Evolutionary conservation across 2,888 invertebrate genomes (phyloP), one percentile per base, ranked within the genome.

Genomic region (Rosalia funebris): DNA sequence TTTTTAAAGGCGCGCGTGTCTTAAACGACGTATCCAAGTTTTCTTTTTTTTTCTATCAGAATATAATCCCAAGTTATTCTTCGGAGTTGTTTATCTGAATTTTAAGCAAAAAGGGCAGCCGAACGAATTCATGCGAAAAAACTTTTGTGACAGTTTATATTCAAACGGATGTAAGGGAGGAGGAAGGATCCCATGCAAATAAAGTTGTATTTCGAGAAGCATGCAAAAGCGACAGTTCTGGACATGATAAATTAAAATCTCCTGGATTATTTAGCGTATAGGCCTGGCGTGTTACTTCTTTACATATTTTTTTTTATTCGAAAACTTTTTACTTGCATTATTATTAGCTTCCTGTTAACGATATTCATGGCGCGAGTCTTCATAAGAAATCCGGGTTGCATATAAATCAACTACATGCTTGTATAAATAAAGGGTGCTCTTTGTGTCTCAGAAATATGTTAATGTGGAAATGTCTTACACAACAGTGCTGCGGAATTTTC

Each of bases 161-260:
- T 65, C 62, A 55, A 60, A 60, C 54, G 57, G 57, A 60, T 62
- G 60, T 62, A 57, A 54, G 55, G 46, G 60, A 37, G 54, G n/a
- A 41, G 46, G 47, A 41, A 55, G 58, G 61, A 57, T 62, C 58
- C 46, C 63, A 66, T 65, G 67, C 66, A 63, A 67, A 68, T 66
- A 63, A 62, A 67, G 57, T 66, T 59, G 59, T 65, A 34, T 34
- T 52, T 65, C 62, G 52, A 57, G 46, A 63, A 37, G 56, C 60
- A 37, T 58, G 67, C 63, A 68, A 70, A 60, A 55, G 61, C 37
- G 55, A 60, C 70, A 64, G 63, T 61, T 68, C 58, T 66, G 65
- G 62, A 66, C 62, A 66, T 68, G 67, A 69, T 68, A 66, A 68
- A 71, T 69, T 69, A 66, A 66, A 68, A 68, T 52, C 59, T 57